These are phyloP conservation scores for Tenthredo distinguenda DNA, from an alignment of 2,888 invertebrate species.

Conservation along the genomic window DNA sequence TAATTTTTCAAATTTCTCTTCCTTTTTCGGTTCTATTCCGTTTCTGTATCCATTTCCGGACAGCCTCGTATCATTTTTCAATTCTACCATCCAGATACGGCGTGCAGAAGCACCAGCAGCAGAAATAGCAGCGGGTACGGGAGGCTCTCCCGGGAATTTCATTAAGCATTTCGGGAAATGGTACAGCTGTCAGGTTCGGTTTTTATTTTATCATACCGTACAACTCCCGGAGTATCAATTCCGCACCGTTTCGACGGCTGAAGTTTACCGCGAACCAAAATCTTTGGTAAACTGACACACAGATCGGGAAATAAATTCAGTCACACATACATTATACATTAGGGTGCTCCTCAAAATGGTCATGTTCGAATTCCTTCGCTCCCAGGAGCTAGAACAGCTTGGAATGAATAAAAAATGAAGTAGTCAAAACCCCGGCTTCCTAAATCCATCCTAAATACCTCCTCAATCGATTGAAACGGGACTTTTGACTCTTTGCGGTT, in stretches of 20 bases:
- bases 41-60: not conserved
- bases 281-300: not conserved
- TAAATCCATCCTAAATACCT: too few species aligned
- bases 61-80: not conserved
- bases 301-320: not conserved
- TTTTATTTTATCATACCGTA: not conserved
- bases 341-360: too few species aligned
- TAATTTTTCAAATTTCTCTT: not conserved
- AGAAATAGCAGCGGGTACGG: not conserved
- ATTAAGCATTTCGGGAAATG: not conserved
- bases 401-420: too few species aligned
- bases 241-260: constrained; percentile 9
- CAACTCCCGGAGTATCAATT: not conserved
- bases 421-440: too few species aligned
- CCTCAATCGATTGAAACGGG: too few species aligned
- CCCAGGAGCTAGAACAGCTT: too few species aligned
- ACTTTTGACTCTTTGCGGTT: too few species aligned
- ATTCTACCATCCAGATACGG: not conserved
- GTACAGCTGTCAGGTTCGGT: not conserved
- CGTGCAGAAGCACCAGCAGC: not conserved
- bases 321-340: not conserved
- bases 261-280: not conserved
- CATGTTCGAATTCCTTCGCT: too few species aligned
- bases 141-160: constrained; percentile 6
- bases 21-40: not conserved